Percentiles rank a stretch among this genome's conserved stretches.
phyloP scores from a whole-genome alignment of 2,113 vertebrate genomes.

The Gobio gobio region DNA sequence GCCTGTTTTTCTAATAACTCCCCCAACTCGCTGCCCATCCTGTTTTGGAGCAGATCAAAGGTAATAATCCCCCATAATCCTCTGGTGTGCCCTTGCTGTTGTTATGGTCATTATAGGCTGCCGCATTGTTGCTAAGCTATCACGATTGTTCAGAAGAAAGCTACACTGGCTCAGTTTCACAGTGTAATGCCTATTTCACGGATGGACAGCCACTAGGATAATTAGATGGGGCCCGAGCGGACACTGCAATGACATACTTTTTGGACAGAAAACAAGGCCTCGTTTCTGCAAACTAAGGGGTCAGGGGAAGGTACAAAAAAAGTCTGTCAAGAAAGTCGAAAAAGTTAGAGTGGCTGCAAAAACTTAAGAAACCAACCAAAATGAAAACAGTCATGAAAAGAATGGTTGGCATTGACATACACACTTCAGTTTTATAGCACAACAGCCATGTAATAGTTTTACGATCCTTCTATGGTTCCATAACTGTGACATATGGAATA shows the following conservation, averaged over 20 bases:
- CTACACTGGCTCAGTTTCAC: constrained; percentile 54
- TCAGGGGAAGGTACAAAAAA: background rate
- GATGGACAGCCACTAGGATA: constrained; percentile 48
- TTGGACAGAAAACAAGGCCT: constrained; percentile 25
- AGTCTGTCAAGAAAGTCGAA: background rate
- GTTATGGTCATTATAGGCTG: constrained; percentile 47
- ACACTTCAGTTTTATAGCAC: too few relatives aligned
- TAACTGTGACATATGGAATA: constrained; percentile 45
- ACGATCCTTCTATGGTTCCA: background rate
- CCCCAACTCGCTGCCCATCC: constrained; percentile 14
- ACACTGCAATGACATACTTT: constrained; percentile 8
- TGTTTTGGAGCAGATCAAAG: constrained; percentile 56
- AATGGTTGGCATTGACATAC: too few relatives aligned
- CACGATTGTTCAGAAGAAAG: constrained; percentile 25
- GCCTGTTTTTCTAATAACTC: constrained; percentile 39
- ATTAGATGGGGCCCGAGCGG: constrained; percentile 47
- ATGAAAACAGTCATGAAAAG: background rate
- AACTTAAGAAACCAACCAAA: background rate
- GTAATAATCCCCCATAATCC: constrained; percentile 63
- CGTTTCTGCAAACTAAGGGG: constrained; percentile 2
- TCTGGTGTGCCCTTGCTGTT: constrained; percentile 46
- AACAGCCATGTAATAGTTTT: too few relatives aligned
- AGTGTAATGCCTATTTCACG: constrained; percentile 53
- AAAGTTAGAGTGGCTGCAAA: background rate
- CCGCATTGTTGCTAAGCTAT: constrained; percentile 37